Conservation (phyloP, 2,113 vertebrate genomes). For the Candoia aspera region DNA sequence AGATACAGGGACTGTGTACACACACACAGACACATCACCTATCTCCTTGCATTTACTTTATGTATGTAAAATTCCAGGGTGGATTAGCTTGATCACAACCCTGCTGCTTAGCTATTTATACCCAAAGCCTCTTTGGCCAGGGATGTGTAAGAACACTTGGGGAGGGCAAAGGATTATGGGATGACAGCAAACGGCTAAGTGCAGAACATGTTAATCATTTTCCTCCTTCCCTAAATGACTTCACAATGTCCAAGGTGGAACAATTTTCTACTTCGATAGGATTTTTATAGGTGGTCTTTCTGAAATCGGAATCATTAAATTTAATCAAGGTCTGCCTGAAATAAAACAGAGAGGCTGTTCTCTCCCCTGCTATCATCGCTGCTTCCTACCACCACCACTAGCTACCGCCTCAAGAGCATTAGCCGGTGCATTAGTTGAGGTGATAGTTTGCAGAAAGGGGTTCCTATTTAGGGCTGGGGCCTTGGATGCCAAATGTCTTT, state of each 20-base stretch:
- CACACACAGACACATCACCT: neutral
- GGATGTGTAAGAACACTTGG: conserved; percentile 61
- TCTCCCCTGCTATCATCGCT: neutral
- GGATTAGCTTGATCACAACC: conserved; percentile 45
- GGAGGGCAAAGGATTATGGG: conserved; percentile 58
- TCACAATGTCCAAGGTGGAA: neutral
- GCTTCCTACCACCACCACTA: neutral
- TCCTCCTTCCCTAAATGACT: conserved; percentile 27
- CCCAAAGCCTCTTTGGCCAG: conserved; percentile 12
- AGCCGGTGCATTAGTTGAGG: neutral
- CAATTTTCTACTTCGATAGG: conserved; percentile 10
- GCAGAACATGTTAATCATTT: conserved; percentile 1
- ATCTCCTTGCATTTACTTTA: neutral
- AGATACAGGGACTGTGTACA: neutral
- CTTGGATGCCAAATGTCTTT: neutral
- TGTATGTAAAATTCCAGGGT: conserved; percentile 44
- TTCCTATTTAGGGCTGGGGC: neutral
- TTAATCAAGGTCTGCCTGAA: conserved; percentile 18
- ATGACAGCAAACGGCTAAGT: conserved; percentile 23
- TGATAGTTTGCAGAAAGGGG: neutral
- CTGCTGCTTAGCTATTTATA: neutral
- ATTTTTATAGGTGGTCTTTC: neutral
- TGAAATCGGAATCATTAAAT: conserved; percentile 8
- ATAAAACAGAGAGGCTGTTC: neutral
- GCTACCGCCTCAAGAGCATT: neutral